phyloP scores from a whole-genome alignment of 2,113 vertebrate genomes.

The Sprattus sprattus region DNA sequence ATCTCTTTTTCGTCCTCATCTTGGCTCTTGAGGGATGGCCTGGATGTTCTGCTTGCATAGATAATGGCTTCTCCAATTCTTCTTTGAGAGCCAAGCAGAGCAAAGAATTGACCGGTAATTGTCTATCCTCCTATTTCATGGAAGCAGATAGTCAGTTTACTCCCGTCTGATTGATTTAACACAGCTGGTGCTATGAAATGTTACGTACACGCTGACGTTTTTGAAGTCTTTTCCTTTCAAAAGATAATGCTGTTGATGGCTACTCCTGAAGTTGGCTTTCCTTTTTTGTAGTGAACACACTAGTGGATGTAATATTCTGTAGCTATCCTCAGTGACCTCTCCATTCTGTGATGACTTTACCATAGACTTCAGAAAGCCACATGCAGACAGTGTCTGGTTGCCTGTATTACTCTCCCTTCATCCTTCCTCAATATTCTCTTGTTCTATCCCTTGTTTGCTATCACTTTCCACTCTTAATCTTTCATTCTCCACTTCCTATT shows the following conservation, averaged over 20 bases:
- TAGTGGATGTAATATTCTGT: not conserved
- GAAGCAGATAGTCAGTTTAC: not conserved
- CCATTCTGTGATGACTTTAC: not conserved
- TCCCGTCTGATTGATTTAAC: not conserved
- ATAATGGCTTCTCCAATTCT: not conserved
- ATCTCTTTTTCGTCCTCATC: not conserved
- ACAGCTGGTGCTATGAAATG: not conserved
- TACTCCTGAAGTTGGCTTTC: not conserved
- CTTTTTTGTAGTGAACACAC: not conserved
- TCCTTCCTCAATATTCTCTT: not conserved
- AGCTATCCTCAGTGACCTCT: slow-evolving; percentile 2
- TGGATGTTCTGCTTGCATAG: not conserved
- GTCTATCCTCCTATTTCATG: not conserved
- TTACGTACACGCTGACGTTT: not conserved
- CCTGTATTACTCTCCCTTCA: not conserved
- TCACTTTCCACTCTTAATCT: not conserved
- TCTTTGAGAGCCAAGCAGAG: not conserved
- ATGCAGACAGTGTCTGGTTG: slow-evolving; percentile 13
- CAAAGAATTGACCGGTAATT: not conserved
- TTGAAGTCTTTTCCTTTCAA: not conserved
- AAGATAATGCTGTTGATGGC: not conserved
- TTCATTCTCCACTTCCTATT: not conserved
- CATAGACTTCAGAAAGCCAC: not conserved
- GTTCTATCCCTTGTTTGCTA: not conserved
- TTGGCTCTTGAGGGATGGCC: not conserved